phyloP scores from a whole-genome alignment of 2,113 vertebrate genomes.

The Progne subis region DNA sequence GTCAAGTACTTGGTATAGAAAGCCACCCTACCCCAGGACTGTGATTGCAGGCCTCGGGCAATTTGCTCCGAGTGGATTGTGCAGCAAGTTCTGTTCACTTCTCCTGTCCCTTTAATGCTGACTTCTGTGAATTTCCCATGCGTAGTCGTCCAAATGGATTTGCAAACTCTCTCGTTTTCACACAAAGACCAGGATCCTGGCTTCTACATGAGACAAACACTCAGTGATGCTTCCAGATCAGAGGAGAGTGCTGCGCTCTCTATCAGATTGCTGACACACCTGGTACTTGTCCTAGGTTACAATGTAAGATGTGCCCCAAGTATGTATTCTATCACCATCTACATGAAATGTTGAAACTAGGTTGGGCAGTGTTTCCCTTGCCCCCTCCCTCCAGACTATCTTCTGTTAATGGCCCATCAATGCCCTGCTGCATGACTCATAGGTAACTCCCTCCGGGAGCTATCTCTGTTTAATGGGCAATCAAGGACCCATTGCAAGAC shows the following conservation, averaged over 20 bases:
- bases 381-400: too few relatives aligned
- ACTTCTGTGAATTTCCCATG: not conserved
- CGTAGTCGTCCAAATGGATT: not conserved
- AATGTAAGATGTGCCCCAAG: too few relatives aligned
- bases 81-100: not conserved
- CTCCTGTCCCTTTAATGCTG: not conserved
- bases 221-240: not conserved
- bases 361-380: too few relatives aligned
- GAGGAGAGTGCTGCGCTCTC: not conserved
- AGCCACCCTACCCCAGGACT: not conserved
- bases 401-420: too few relatives aligned
- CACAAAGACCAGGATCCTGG: not conserved
- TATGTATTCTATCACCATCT: too few relatives aligned
- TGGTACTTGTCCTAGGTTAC: too few relatives aligned
- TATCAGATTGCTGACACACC: rapidly evolving
- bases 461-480: too few relatives aligned
- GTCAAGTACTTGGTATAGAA: not conserved
- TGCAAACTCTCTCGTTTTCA: slow-evolving; percentile 1
- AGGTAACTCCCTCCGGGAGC: too few relatives aligned
- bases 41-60: not conserved
- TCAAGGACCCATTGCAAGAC: too few relatives aligned
- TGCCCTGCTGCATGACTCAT: too few relatives aligned
- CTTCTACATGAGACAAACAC: not conserved
- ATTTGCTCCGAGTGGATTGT: not conserved
- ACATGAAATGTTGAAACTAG: too few relatives aligned